Conservation (phyloP, 35 echinoderm and acorn worm species). For the Hemicentrotus pulcherrimus region DNA sequence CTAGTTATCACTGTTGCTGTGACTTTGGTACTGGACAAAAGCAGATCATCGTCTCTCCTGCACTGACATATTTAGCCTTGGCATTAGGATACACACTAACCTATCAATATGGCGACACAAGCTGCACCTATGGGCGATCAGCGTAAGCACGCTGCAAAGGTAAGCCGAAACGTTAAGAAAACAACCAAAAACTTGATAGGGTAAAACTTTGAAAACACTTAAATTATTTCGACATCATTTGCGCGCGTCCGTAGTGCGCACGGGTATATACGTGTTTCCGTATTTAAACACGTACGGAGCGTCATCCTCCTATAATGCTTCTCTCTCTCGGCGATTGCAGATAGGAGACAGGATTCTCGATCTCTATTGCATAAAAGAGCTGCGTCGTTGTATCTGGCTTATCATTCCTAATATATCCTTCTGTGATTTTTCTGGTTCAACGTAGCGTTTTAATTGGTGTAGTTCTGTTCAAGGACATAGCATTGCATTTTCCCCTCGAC, state of each 20-base stretch:
- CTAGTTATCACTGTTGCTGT: constrained; percentile 21
- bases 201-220: neutral
- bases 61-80: neutral
- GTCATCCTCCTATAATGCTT: neutral
- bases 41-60: neutral
- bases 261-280: neutral
- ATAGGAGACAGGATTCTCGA: neutral
- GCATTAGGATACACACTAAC: neutral
- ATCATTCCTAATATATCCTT: neutral
- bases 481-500: neutral
- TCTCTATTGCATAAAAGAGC: neutral
- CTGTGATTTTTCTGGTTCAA: neutral
- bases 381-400: neutral
- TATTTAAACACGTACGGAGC: neutral
- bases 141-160: constrained; percentile 5
- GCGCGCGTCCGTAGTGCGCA: neutral
- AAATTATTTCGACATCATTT: neutral
- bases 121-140: constrained; percentile 33
- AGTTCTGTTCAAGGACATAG: neutral
- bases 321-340: neutral
- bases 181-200: constrained; percentile 10
- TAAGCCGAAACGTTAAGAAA: constrained; percentile 5
- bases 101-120: neutral
- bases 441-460: neutral
- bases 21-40: neutral